These are phyloP conservation scores for Cyprinus carpio DNA, from an alignment of 2,113 vertebrate species.

Conservation along the genomic window DNA sequence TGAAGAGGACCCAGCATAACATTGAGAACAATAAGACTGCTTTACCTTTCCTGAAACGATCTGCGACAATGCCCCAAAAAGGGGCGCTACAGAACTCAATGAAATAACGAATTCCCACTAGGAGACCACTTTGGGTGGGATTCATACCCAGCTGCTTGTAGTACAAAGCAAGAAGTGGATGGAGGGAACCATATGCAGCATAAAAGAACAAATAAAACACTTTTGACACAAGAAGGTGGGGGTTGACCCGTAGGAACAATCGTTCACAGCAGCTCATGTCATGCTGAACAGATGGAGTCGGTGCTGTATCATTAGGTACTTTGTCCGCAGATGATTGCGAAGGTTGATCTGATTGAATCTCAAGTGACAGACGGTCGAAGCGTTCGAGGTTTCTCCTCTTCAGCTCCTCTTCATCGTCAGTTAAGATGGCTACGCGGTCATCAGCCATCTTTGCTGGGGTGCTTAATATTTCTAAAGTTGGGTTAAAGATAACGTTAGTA, in stretches of 20 bases:
- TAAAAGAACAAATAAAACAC: conserved; percentile 99
- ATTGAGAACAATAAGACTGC: conserved; percentile 91
- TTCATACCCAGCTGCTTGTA: conserved; percentile 97
- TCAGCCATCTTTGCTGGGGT: conserved; percentile 83
- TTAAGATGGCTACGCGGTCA: conserved; percentile 94
- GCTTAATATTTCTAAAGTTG: conserved; percentile 58
- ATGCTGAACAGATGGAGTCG: conserved; percentile 54
- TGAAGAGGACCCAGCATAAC: conserved; percentile 94
- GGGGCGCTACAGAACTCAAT: conserved; percentile 99
- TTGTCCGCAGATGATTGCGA: neutral
- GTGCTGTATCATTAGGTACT: conserved; percentile 47
- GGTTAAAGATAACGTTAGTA: neutral
- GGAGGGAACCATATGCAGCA: conserved; percentile 93
- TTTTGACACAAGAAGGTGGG: conserved; percentile 91
- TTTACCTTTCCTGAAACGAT: conserved; percentile 94
- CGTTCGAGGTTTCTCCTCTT: conserved; percentile 89
- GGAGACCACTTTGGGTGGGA: conserved; percentile 88
- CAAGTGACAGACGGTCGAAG: conserved; percentile 80
- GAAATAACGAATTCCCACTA: conserved; percentile 96
- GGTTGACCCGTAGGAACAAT: conserved; percentile 86
- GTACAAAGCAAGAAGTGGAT: conserved; percentile 91
- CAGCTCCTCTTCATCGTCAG: conserved; percentile 93
- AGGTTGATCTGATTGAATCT: conserved; percentile 59
- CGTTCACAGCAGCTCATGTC: conserved; percentile 86
- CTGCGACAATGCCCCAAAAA: conserved; percentile 96